Evolutionary conservation across 1,140 invertebrate genomes (phyloP).

Genomic region (Chironomus tepperi): DNA sequence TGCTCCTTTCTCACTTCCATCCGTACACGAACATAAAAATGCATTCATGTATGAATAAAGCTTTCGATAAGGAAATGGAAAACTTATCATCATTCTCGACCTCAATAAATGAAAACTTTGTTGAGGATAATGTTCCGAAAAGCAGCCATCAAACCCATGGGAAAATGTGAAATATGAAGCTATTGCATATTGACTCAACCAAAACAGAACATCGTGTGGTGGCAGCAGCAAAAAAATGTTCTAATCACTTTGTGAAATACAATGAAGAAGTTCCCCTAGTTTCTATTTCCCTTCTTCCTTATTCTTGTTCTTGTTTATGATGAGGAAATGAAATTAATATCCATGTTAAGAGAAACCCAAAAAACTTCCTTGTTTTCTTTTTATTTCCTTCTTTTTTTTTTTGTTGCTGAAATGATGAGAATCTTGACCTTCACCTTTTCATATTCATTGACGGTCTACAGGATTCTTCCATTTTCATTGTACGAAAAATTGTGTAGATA

Average conservation of each 20-base stretch:
- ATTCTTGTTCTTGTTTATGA: not conserved
- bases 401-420: not conserved
- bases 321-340: constrained; percentile 14
- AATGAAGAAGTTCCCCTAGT: not conserved
- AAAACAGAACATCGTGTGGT: not conserved
- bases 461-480: constrained; percentile 12
- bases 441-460: constrained; percentile 6
- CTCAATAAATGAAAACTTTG: not conserved
- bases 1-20: not conserved
- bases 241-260: not conserved
- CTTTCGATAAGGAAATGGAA: too few species aligned
- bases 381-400: not conserved
- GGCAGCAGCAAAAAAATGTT: not conserved
- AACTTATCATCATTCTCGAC: not conserved
- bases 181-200: too few species aligned
- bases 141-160: too few species aligned
- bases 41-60: not conserved
- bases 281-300: not conserved
- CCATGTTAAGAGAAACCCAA: not conserved
- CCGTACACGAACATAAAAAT: not conserved
- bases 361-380: constrained; percentile 2
- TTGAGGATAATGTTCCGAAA: not conserved
- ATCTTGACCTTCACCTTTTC: constrained; percentile 6
- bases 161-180: too few species aligned
- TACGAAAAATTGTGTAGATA: not conserved